These are phyloP conservation scores for Eutrigla gurnardus DNA, from an alignment of 2,797 vertebrate genomes.

Conservation along the genomic window DNA sequence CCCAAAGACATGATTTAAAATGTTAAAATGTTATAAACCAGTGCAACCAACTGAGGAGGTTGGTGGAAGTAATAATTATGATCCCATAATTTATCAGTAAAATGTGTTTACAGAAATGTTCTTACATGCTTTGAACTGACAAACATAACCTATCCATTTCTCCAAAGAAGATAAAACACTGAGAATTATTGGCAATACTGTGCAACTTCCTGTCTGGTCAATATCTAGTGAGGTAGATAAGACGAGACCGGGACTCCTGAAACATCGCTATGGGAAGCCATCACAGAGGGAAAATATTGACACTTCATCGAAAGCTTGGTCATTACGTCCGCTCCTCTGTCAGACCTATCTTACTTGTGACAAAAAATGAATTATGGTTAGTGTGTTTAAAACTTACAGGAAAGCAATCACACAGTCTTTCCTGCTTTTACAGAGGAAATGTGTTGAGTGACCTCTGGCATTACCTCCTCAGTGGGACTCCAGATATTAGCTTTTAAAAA, in stretches of 20 bases:
- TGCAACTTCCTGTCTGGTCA: conserved; percentile 48
- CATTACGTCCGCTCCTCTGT: conserved; percentile 42
- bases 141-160: not conserved
- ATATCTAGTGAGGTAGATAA: conserved; percentile 55
- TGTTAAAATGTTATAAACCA: no score
- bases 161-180: conserved; percentile 2
- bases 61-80: not conserved
- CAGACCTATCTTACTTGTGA: not conserved
- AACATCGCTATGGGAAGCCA: conserved; percentile 58
- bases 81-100: not conserved
- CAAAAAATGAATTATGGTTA: conserved; percentile 8
- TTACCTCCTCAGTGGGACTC: conserved; percentile 22
- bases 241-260: conserved; percentile 53
- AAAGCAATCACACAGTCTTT: conserved; percentile 3
- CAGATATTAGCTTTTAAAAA: conserved; percentile 45
- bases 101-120: not conserved
- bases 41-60: no score
- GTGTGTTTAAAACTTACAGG: conserved; percentile 2
- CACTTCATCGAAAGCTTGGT: conserved; percentile 32
- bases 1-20: no score
- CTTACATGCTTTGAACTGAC: not conserved
- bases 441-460: conserved; percentile 33
- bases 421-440: conserved; percentile 32
- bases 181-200: conserved; percentile 29
- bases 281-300: conserved; percentile 48